Conservation (phyloP, 2,888 invertebrate species). For the Eustalomyia histrio region DNA sequence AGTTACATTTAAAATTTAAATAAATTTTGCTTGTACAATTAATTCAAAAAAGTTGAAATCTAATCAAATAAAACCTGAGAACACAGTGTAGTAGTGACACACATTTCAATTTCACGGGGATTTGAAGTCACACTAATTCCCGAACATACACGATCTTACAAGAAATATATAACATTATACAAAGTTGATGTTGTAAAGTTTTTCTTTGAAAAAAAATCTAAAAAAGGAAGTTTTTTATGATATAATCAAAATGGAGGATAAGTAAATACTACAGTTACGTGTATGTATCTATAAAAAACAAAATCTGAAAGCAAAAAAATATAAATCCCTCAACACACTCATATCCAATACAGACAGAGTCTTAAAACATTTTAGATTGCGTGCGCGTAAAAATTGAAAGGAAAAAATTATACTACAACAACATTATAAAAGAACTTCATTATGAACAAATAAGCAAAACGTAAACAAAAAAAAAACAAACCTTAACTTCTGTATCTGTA, state of each 20-base stretch:
- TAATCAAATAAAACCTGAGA: too few species aligned
- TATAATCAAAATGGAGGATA: slow-evolving; percentile 54
- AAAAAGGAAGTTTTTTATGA: slow-evolving; percentile 8
- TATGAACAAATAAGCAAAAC: slow-evolving; percentile 65
- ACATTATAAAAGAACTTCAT: slow-evolving; percentile 52
- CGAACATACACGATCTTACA: too few species aligned
- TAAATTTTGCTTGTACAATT: too few species aligned
- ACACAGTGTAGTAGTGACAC: too few species aligned
- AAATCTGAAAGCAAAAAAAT: not conserved
- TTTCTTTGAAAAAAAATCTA: too few species aligned
- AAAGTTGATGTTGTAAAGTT: too few species aligned
- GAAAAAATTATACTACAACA: slow-evolving; percentile 35
- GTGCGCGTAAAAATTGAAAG: slow-evolving; percentile 58
- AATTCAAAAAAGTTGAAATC: too few species aligned
- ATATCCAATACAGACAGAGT: slow-evolving; percentile 19
- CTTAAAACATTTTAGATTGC: slow-evolving; percentile 57
- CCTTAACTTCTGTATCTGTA: slow-evolving; percentile 53
- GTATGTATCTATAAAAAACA: slow-evolving; percentile 53
- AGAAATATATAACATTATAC: too few species aligned
- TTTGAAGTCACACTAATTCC: too few species aligned
- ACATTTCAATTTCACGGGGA: too few species aligned
- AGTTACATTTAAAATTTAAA: too few species aligned
- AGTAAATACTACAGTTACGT: slow-evolving; percentile 39
- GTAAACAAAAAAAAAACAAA: slow-evolving; percentile 61
- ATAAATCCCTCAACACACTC: slow-evolving; percentile 25